Conservation (phyloP, 2,113 vertebrate species). For the Albula goreensis region DNA sequence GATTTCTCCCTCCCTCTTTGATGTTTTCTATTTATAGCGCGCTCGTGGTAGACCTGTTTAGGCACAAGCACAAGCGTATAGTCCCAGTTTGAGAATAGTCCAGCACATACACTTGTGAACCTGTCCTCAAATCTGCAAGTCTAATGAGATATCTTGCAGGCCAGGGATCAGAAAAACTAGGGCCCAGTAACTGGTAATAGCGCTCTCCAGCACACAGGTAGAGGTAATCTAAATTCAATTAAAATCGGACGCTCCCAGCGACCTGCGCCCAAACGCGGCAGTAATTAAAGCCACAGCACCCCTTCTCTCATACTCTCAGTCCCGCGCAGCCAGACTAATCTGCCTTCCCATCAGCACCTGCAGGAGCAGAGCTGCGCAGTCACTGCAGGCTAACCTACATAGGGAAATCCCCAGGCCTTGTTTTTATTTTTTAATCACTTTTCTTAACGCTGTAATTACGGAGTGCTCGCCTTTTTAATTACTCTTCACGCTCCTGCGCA, state of each 20-base stretch:
- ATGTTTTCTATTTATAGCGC: neutral
- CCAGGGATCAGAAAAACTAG: neutral
- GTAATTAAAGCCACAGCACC: neutral
- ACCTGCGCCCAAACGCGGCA: neutral
- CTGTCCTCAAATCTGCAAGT: neutral
- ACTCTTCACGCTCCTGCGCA: neutral
- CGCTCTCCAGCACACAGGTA: neutral
- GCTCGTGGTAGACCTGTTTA: neutral
- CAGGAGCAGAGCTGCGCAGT: neutral
- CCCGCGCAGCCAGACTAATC: neutral
- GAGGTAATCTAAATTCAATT: slow-evolving; percentile 7
- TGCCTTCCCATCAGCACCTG: neutral
- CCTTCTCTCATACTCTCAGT: neutral
- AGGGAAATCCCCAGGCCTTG: slow-evolving; percentile 11
- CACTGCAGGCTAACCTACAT: slow-evolving; percentile 20
- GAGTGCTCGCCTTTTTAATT: slow-evolving; percentile 15
- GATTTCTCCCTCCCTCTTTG: neutral
- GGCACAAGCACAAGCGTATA: neutral
- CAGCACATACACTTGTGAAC: neutral
- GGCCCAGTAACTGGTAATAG: neutral
- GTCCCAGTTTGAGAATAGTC: neutral
- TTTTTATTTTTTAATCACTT: slow-evolving; percentile 34
- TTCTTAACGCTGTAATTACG: slow-evolving; percentile 15
- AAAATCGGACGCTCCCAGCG: neutral
- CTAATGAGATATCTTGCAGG: neutral